Base-by-base conservation (phyloP, 2,797 vertebrate species). In the Sebastes itinus region DNA sequence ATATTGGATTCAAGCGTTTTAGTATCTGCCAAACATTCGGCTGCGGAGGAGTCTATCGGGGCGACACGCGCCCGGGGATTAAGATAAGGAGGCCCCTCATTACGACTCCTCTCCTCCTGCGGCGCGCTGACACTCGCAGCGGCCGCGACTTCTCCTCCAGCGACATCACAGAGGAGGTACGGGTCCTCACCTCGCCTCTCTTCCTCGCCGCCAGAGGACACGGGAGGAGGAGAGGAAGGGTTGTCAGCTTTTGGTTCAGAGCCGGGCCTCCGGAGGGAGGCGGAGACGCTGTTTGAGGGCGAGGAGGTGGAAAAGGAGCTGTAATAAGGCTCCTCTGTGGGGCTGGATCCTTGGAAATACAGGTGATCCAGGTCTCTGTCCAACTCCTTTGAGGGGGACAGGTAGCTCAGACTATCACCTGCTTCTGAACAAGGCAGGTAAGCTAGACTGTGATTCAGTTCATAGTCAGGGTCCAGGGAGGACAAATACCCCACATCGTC, bases 1-100 rank as follows among this genome's bases (percentile, higher is more conserved):
- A 95, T 95, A 96, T 96, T 96, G 95, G 95, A 95, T 95, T 94
- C 89, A 90, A 95, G 95, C 94, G 84, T 92, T 95, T 95, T 91
- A 93, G 95, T 95, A 95, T 96, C 94, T 93, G 94, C 93, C 90
- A 93, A 95, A 95, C 94, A 94, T 89, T 93, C 84, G 85, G 91
- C 94, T 83, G 93, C 91, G 74, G 88, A 77, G 87, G 90, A 89
- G 95, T 95, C 95, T 95, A 95, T 96, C 94, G 84, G 92, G 91
- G 89, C 91, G 94, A 95, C 94, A 93, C 92, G 94, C 91, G 90
- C 92, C 92, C 92, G 90, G 91, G 95, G 95, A 96, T 96, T 96
- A 95, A 96, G 95, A 96, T 96, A 96, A 95, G 95, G 77, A 87
- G 94, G 82, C 85, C 80, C 87, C 95, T 96, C 94, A 90, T 94